Conservation (phyloP, 2,888 invertebrate genomes). For the Altica lythri region DNA sequence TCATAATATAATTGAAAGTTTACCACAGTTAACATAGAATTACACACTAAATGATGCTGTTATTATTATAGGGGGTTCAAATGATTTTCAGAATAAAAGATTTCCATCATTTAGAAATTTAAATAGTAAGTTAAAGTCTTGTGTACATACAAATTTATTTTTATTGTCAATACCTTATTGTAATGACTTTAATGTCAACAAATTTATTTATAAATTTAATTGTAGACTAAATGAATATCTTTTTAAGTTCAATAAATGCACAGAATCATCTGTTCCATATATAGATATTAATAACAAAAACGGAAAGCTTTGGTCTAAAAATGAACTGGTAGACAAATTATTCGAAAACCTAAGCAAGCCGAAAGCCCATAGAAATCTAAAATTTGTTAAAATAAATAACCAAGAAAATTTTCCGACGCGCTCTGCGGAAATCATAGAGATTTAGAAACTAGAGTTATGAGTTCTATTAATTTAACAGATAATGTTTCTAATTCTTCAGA, state of each 20-base stretch:
- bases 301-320: background rate
- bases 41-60: slow-evolving; percentile 15
- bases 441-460: background rate
- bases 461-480: slow-evolving; percentile 2
- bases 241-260: no score
- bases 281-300: background rate
- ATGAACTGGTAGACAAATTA: background rate
- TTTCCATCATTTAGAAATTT: slow-evolving; percentile 1
- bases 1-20: slow-evolving; percentile 17
- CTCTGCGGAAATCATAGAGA: background rate
- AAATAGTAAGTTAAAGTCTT: background rate
- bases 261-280: background rate
- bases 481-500: no score
- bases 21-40: slow-evolving; percentile 7
- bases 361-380: background rate
- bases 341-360: background rate
- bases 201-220: no score
- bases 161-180: no score
- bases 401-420: background rate
- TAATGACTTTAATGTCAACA: no score
- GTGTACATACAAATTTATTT: background rate
- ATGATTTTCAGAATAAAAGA: background rate
- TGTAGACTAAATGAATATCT: no score
- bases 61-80: slow-evolving; percentile 1
- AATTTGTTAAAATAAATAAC: slow-evolving; percentile 1